Base-by-base conservation (phyloP, 2,113 vertebrate genomes). In the Lates calcarifer region DNA sequence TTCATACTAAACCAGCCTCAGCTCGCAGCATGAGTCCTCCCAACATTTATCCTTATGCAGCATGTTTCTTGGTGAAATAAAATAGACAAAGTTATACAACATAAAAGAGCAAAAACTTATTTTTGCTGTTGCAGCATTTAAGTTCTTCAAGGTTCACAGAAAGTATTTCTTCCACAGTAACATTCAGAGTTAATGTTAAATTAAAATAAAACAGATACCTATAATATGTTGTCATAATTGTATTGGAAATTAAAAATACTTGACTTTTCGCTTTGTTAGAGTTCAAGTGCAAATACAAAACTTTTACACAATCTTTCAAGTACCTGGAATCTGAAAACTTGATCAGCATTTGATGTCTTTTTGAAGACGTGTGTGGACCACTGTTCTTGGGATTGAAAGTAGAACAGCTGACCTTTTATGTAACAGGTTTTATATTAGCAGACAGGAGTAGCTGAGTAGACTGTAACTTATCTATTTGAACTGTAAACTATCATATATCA, bases 1-100 rank as follows among this genome's bases (percentile, higher is more conserved):
- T 31, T 53, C 2, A 56, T 60, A 65, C 24, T 43, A 66, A 67
- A 58, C 74, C 20, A 73, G 74, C 56, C 6, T 1, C 11, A 7
- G 18, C 29, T 26, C 37, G 74, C 64, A 51, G 3, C 39, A 47
- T 6, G 17, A 49, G 41, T 4, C 55, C 20, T 53, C 29, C 1
- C 6, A 74, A 47, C 18, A 49, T 15, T 26, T 31, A 22, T 53
- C 33, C 17, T 53, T n/a, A 39, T 8, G 64, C 17, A 80, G 24
- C 26, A 24, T 9, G 3, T 60, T 35, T 2, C 17, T 31, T 41
- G 2, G 11, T 41, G 49, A 41, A 75, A 82, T 71, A 41, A 37
- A 39, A 58, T 31, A 61, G 4, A 49, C 15, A 47, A 69, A 65
- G 63, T 81, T 41, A 61, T 28, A 69, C 13, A 29, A 58, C 31